Percentiles rank a stretch among this genome's conserved stretches.
These are phyloP conservation scores for Anguilla obscura DNA, from an alignment of 2,797 vertebrate species.

Conservation along the genomic window DNA sequence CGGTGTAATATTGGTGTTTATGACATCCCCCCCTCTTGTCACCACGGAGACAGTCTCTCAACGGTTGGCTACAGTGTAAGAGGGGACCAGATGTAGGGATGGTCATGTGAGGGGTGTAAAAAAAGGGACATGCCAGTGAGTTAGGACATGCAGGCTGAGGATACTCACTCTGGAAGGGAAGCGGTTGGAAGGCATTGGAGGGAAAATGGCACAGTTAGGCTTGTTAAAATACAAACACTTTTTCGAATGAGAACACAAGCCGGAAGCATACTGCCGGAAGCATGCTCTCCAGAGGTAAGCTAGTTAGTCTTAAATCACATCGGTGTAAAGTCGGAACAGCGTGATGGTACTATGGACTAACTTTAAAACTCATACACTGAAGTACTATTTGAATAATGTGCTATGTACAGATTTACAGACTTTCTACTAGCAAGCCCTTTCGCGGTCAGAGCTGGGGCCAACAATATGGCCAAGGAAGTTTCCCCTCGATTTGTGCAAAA, in stretches of 20 bases:
- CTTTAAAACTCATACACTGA: conserved; percentile 39
- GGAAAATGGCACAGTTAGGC: conserved; percentile 78
- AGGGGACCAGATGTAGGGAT: conserved; percentile 6
- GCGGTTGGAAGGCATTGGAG: conserved; percentile 90
- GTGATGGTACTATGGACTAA: conserved; percentile 34
- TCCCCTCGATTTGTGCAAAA: conserved; percentile 30
- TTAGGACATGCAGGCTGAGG: conserved; percentile 33
- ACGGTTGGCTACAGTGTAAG: neutral
- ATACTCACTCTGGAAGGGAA: conserved; percentile 90
- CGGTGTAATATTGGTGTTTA: neutral
- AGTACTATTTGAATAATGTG: conserved; percentile 58
- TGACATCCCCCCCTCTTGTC: neutral
- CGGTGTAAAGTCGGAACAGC: conserved; percentile 40
- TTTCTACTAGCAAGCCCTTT: conserved; percentile 30
- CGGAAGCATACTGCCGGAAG: conserved; percentile 65
- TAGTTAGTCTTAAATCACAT: conserved; percentile 38
- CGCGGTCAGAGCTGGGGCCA: conserved; percentile 28
- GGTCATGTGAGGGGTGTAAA: conserved; percentile 27
- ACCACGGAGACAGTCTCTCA: neutral
- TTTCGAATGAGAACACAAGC: conserved; percentile 53
- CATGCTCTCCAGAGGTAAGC: conserved; percentile 72
- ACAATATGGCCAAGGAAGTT: neutral
- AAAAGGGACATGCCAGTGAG: neutral
- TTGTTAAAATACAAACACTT: conserved; percentile 73
- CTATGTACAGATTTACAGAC: conserved; percentile 76